These are phyloP conservation scores for Caenorhabditis auriculariae DNA, from an alignment of 2,888 invertebrate genomes.

Conservation along the genomic window DNA sequence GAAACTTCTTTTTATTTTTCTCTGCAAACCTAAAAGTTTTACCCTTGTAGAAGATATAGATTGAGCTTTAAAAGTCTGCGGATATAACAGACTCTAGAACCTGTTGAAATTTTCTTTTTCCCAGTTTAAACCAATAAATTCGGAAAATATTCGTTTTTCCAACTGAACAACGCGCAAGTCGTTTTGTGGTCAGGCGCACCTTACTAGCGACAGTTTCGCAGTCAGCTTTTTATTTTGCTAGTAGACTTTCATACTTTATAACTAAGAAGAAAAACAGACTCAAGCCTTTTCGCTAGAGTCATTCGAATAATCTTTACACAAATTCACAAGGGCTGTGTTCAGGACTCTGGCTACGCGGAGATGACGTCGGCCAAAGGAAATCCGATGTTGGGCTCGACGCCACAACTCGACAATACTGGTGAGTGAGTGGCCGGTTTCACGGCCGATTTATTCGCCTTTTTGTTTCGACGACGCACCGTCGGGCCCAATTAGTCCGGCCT, in stretches of 20 bases:
- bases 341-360: conserved; percentile 61
- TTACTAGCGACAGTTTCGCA: too few relatives aligned
- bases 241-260: not conserved
- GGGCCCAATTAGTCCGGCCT: conserved; percentile 18
- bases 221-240: conserved; percentile 3
- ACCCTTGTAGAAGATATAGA: too few relatives aligned
- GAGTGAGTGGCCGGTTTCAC: conserved; percentile 11
- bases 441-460: conserved; percentile 4
- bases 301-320: not conserved
- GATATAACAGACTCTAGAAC: too few relatives aligned
- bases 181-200: too few relatives aligned
- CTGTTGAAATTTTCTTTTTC: too few relatives aligned
- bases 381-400: conserved; percentile 56
- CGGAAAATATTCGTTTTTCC: too few relatives aligned
- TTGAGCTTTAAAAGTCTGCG: too few relatives aligned
- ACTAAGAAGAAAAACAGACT: not conserved
- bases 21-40: too few relatives aligned
- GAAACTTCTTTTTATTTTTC: too few relatives aligned
- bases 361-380: conserved; percentile 30
- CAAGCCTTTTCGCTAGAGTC: not conserved
- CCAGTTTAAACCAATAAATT: too few relatives aligned
- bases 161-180: too few relatives aligned
- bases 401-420: conserved; percentile 56
- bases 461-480: too few relatives aligned
- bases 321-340: conserved; percentile 5